Evolutionary conservation across 2,113 vertebrate genomes (phyloP).

Genomic region (Equus quagga): DNA sequence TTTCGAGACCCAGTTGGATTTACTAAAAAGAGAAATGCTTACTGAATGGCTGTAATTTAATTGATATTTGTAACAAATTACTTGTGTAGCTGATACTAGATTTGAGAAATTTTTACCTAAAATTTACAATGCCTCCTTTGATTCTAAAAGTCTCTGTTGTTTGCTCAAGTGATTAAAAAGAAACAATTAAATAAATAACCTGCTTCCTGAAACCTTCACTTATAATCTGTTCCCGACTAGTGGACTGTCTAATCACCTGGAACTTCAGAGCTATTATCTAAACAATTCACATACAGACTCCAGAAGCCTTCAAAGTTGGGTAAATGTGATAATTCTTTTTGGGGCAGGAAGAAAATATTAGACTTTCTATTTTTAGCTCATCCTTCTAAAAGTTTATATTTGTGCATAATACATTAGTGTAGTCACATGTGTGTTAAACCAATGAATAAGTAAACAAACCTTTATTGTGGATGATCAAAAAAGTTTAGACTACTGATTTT

Average conservation of each 20-base stretch:
- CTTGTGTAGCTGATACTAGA: conserved; percentile 1
- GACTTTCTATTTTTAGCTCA: conserved; percentile 43
- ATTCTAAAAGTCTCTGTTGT: not conserved
- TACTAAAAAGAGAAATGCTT: not conserved
- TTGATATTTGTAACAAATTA: conserved; percentile 11
- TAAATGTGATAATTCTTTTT: not conserved
- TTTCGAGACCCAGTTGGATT: not conserved
- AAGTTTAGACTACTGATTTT: not conserved
- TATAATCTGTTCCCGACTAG: not conserved
- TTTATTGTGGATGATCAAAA: not conserved
- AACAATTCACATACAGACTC: not conserved
- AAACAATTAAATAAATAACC: not conserved
- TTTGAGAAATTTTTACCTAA: conserved; percentile 43
- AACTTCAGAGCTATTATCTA: not conserved
- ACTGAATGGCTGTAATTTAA: not conserved
- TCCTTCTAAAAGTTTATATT: not conserved
- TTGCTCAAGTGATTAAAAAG: not conserved
- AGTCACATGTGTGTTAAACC: not conserved
- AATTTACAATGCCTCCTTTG: not conserved
- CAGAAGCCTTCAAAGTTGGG: conserved; percentile 36
- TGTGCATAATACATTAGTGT: not conserved
- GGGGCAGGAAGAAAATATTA: conserved; percentile 5
- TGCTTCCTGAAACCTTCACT: not conserved
- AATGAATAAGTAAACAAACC: not conserved
- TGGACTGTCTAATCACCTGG: not conserved